A percentile compares a stretch with the other conserved stretches of the same genome.
Evolutionary conservation across 2,888 invertebrate species (phyloP).

Genomic region (Hedychridium roseum): DNA sequence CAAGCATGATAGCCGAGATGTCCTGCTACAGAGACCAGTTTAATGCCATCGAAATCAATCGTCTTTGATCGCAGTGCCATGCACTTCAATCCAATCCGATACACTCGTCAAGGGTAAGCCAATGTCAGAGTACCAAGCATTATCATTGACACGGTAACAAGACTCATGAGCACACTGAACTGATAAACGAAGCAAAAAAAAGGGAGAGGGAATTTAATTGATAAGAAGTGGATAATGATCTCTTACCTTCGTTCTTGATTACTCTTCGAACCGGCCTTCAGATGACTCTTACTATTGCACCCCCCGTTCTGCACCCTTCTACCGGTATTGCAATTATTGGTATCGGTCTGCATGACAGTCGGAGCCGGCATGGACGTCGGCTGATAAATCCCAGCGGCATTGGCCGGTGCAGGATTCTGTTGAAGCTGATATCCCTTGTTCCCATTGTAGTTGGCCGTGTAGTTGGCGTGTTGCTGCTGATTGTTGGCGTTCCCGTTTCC

Average conservation of each 20-base stretch:
- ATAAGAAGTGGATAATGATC: background rate
- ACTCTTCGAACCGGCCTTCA: constrained; percentile 52
- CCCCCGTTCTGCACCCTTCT: constrained; percentile 55
- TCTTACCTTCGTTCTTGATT: constrained; percentile 52
- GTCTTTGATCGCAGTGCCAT: too few species aligned
- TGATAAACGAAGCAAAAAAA: background rate
- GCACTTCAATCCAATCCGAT: too few species aligned
- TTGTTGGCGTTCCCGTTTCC: constrained; percentile 34
- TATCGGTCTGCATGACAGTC: constrained; percentile 47
- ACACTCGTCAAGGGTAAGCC: too few species aligned
- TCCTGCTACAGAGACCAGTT: too few species aligned
- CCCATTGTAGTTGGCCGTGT: constrained; percentile 45
- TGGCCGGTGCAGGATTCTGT: constrained; percentile 33
- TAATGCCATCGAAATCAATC: too few species aligned
- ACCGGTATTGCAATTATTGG: constrained; percentile 36
- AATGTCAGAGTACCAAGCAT: too few species aligned
- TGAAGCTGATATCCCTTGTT: constrained; percentile 52
- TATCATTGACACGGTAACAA: too few species aligned
- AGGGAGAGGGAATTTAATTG: background rate
- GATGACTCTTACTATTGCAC: constrained; percentile 58
- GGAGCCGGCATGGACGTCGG: constrained; percentile 44
- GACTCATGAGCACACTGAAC: too few species aligned
- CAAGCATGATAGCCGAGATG: too few species aligned
- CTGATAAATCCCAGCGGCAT: constrained; percentile 43
- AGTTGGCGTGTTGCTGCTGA: constrained; percentile 36